These are phyloP conservation scores for Poeciliopsis infans DNA, from an alignment of 2,797 vertebrate species.

Conservation along the genomic window DNA sequence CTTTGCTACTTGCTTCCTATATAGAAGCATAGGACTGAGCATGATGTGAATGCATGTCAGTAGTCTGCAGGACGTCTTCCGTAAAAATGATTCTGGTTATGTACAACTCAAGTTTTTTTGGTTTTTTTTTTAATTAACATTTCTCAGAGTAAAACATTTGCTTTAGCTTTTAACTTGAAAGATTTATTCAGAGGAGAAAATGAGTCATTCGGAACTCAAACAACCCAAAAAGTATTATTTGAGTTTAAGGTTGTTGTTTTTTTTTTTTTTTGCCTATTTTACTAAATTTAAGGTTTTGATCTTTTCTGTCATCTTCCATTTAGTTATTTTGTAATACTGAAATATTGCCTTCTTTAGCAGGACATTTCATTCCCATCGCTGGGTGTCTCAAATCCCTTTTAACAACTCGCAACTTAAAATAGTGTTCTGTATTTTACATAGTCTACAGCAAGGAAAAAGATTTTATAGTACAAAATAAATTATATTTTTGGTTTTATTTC, in stretches of 20 bases:
- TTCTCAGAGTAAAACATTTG: not conserved
- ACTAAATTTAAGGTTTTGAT: not conserved
- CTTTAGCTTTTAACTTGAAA: not conserved
- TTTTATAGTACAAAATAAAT: not conserved
- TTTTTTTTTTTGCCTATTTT: not conserved
- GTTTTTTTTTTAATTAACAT: too few species aligned
- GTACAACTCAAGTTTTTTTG: conserved; percentile 15
- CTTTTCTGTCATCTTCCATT: not conserved
- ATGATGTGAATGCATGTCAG: conserved; percentile 29
- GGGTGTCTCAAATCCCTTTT: not conserved
- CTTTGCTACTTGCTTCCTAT: conserved; percentile 62
- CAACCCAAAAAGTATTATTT: not conserved
- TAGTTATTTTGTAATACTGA: not conserved
- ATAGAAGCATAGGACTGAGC: conserved; percentile 36
- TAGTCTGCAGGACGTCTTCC: conserved; percentile 48
- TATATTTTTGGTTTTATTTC: not conserved
- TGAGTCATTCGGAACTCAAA: not conserved
- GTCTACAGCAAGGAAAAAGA: not conserved
- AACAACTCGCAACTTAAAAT: not conserved
- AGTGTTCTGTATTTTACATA: not conserved
- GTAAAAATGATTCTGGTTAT: conserved; percentile 32
- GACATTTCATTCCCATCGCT: not conserved
- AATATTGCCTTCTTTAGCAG: not conserved
- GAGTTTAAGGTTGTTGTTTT: not conserved
- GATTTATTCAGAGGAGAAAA: not conserved